phyloP scores from a whole-genome alignment of 2,113 vertebrate genomes.

The Cebus imitator region DNA sequence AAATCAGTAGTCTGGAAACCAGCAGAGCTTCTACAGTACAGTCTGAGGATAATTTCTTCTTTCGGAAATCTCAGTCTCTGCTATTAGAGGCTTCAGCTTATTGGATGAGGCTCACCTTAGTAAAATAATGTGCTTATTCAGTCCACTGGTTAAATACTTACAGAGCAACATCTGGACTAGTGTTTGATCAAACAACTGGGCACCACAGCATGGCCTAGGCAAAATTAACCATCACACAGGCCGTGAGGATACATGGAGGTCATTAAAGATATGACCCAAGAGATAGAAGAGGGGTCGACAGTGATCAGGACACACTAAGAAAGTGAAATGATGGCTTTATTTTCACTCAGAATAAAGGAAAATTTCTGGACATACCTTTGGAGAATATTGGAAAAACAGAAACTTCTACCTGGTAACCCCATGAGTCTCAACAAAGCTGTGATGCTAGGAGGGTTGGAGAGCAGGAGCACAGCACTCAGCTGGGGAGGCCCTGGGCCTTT shows the following conservation, averaged over 20 bases:
- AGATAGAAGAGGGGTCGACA: not conserved
- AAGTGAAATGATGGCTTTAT: not conserved
- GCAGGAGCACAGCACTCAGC: not conserved
- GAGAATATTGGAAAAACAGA: not conserved
- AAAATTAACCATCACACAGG: not conserved
- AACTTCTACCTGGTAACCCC: not conserved
- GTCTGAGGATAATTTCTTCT: not conserved
- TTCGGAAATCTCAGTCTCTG: not conserved
- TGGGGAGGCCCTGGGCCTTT: not conserved
- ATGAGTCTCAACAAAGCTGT: not conserved
- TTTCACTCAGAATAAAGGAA: not conserved
- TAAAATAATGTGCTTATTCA: not conserved
- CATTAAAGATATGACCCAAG: not conserved
- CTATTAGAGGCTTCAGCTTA: not conserved
- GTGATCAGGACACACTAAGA: not conserved
- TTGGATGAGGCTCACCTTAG: not conserved
- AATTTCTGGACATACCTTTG: not conserved
- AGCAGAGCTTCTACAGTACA: not conserved
- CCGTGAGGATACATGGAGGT: not conserved
- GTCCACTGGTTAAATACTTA: not conserved
- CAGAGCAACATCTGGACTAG: no score
- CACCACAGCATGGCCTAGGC: not conserved
- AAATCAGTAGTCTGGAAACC: not conserved
- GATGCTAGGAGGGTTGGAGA: not conserved
- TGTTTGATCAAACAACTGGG: not conserved